These are phyloP conservation scores for Nanorana parkeri DNA, from an alignment of 2,113 vertebrate species.

Conservation along the genomic window DNA sequence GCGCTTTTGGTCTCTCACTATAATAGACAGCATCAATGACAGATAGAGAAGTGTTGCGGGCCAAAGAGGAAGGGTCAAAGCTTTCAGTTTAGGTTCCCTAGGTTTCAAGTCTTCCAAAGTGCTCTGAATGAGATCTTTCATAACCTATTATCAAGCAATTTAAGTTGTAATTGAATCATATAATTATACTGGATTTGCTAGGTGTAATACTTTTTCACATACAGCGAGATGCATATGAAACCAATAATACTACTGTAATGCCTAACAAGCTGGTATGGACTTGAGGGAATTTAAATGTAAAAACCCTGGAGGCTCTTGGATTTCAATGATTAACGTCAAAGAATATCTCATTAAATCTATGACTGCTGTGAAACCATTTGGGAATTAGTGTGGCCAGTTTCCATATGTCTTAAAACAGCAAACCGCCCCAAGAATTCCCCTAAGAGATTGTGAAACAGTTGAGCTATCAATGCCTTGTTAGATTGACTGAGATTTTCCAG, in stretches of 20 bases:
- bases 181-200: no score
- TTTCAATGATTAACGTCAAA: conserved; percentile 1
- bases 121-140: no score
- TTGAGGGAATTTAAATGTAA: background rate
- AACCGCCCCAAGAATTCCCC: conserved; percentile 16
- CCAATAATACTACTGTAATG: background rate
- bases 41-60: no score
- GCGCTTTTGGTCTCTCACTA: no score
- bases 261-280: background rate
- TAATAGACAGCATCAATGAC: no score
- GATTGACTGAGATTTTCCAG: background rate
- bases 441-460: background rate
- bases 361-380: background rate
- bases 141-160: no score
- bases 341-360: conserved; percentile 24
- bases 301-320: background rate
- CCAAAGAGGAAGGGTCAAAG: no score
- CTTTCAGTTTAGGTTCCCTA: no score
- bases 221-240: background rate
- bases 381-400: background rate
- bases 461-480: background rate
- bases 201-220: background rate
- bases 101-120: no score
- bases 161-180: no score
- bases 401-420: conserved; percentile 8